phyloP scores from a whole-genome alignment of 2,888 invertebrate species.

The Drosophila longiperda region DNA sequence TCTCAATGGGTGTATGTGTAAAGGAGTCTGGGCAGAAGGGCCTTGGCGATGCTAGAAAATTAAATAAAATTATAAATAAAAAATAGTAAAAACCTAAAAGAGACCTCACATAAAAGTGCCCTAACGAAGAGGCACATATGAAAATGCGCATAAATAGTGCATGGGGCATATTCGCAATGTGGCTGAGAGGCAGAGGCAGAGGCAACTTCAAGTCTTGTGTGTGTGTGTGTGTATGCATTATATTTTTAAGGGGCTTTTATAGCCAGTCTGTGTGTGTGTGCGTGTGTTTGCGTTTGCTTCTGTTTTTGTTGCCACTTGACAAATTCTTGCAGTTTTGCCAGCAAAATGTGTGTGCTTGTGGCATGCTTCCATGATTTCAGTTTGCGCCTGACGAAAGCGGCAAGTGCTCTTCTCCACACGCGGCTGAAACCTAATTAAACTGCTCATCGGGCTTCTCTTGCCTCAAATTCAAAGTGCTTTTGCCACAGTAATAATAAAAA shows the following conservation, averaged over 20 bases:
- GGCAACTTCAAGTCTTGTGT: slow-evolving; percentile 41
- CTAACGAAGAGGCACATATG: slow-evolving; percentile 59
- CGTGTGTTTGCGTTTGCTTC: slow-evolving; percentile 19
- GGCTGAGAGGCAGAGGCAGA: slow-evolving; percentile 4
- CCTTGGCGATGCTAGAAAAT: slow-evolving; percentile 62
- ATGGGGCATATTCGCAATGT: slow-evolving; percentile 56
- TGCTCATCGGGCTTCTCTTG: slow-evolving; percentile 43
- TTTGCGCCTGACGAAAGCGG: slow-evolving; percentile 60
- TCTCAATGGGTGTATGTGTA: slow-evolving; percentile 11
- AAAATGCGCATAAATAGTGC: slow-evolving; percentile 77
- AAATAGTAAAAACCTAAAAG: slow-evolving; percentile 46
- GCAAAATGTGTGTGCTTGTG: slow-evolving; percentile 60
- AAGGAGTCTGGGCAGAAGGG: slow-evolving; percentile 29
- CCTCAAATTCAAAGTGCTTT: slow-evolving; percentile 5
- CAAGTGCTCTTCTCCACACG: slow-evolving; percentile 55
- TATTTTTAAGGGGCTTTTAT: slow-evolving; percentile 52
- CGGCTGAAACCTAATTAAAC: slow-evolving; percentile 70
- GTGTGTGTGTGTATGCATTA: slow-evolving; percentile 34
- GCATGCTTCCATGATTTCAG: slow-evolving; percentile 55
- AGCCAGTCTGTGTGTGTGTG: slow-evolving; percentile 6
- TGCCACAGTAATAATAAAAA: slow-evolving; percentile 1
- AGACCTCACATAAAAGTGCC: slow-evolving; percentile 45
- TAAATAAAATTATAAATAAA: slow-evolving; percentile 75
- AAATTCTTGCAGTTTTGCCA: slow-evolving; percentile 74
- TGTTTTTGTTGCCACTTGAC: slow-evolving; percentile 66